Conservation (phyloP, 2,888 invertebrate genomes). For the Phrixothrix hirtus region DNA sequence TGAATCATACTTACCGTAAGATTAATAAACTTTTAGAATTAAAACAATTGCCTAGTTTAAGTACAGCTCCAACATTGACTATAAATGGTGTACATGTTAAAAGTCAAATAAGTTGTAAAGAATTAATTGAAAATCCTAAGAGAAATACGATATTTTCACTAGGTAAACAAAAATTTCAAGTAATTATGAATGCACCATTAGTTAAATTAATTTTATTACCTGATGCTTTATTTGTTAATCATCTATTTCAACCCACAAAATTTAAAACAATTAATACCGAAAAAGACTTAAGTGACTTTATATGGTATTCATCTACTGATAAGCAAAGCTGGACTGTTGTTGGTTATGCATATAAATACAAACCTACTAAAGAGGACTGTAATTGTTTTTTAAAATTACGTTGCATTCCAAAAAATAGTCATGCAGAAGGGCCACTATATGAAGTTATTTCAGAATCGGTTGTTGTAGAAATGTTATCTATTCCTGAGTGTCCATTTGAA, state of each 20-base stretch:
- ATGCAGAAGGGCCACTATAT: slow-evolving; percentile 58
- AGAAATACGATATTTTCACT: slow-evolving; percentile 36
- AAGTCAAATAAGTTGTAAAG: slow-evolving; percentile 20
- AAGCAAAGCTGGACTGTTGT: slow-evolving; percentile 62
- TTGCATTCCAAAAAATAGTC: slow-evolving; percentile 58
- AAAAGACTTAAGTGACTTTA: slow-evolving; percentile 60
- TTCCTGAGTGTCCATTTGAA: slow-evolving; percentile 72
- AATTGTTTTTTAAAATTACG: slow-evolving; percentile 66
- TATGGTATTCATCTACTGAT: slow-evolving; percentile 64
- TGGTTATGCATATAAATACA: slow-evolving; percentile 62
- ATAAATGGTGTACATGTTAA: slow-evolving; percentile 20
- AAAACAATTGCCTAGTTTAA: too few species aligned
- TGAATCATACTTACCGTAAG: slow-evolving; percentile 36
- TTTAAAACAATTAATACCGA: slow-evolving; percentile 65
- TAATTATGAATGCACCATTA: slow-evolving; percentile 74
- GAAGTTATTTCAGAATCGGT: slow-evolving; percentile 39
- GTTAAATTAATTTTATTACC: slow-evolving; percentile 67
- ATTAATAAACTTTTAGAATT: slow-evolving; percentile 19
- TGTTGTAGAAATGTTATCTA: slow-evolving; percentile 62
- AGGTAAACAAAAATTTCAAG: slow-evolving; percentile 60
- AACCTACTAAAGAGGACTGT: slow-evolving; percentile 63
- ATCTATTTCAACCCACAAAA: slow-evolving; percentile 69
- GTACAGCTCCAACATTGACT: too few species aligned
- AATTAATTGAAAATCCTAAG: slow-evolving; percentile 31
- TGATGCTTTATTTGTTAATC: slow-evolving; percentile 69